Evolutionary conservation across 2,113 vertebrate genomes (phyloP), one percentile per base, ranked within the genome.

Genomic region (Albula goreensis): DNA sequence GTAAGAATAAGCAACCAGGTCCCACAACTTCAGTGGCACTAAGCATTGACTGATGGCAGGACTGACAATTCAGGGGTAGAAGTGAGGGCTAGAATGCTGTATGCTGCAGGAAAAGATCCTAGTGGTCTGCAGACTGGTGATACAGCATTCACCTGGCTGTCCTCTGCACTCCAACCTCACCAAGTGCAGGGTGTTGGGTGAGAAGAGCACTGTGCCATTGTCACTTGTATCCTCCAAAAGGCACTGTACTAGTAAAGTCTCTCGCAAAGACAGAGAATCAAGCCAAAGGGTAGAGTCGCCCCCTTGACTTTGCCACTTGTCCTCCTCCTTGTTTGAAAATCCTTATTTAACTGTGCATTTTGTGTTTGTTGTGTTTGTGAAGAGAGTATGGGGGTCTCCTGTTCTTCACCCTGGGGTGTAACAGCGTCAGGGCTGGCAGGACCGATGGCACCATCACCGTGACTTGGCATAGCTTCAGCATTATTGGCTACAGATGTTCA

Each of bases 391-490:
- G 15, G 80, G 80, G 51, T n/a, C 52, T 81, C 63, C 53, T 13
- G 41, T 52, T 56, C 57, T 41, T 78, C 84, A 63, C 41, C 53
- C 31, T 48, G 60, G 22, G 41, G 48, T 31, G 80, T 63, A 22
- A 48, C 57, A 80, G 56, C 22, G 10, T 85, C 49, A 51, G 50
- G 52, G 52, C 49, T 85, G 83, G 83, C 25, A 78, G 78, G 85
- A 66, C 48, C 11, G 84, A 80, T 78, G 41, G 41, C 78, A 79
- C 49, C 5, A 48, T 79, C 78, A 19, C 66, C 5, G 7, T 70
- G 13, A 79, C 78, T 79, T 79, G 78, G 78, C 84, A 85, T 31
- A 53, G 78, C 78, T 56, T 80, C 78, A 81, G 78, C 12, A 6
- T 70, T 25, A 57, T 56, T 78, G 53, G 41, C 84, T 31, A 50